Base-by-base conservation (phyloP, 2,797 vertebrate species). In the Oryzias sinensis region DNA sequence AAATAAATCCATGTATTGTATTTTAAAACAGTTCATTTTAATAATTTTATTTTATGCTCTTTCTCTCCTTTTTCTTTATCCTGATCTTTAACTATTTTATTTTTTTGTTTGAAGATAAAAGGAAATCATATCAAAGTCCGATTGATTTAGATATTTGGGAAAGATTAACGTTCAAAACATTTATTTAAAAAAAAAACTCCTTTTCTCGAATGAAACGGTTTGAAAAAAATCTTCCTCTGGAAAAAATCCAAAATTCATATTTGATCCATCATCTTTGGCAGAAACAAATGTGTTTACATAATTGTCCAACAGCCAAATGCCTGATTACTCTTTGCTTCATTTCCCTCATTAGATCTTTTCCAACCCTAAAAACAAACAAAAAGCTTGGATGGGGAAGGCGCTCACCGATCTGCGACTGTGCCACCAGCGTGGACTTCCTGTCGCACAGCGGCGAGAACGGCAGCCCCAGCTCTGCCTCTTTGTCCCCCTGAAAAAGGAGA, bases 351-450 rank as follows among this genome's bases (percentile, higher is more conserved):
- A 54, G 37, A 52, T 25, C 47, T 2, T 16, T 43, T 41, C 20
- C 4, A 50, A 24, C 43, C 43, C 13, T 13, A 22, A 46, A 5
- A 16, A 15, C 20, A 14, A 41, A 15, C 5, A 24, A 43, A 64
- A 42, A 22, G 5, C 14, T 15, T 15, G 43, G 7, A 18, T 6
- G 9, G 7, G 56, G 29, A 13, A 50, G 41, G 11, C 43, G 72
- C 85, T 83, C 88, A 99, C 97, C 97, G 62, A 99, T 97, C 91
- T 99, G 97, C 29, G 97, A 99, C 82, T 99, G 97, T 48, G 97
- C 93, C 69, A 99, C 95, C 95, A 99, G 93, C 20, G 97, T 99
- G 16, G 97, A 98, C 72, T 98, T 99, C 63, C 95, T 91, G 89
- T 99, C 97, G 57, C 97, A 99, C 62, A 99, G 90, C 8, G 97